Base-by-base conservation (phyloP, 2,888 invertebrate genomes). In the Nowickia ferox region DNA sequence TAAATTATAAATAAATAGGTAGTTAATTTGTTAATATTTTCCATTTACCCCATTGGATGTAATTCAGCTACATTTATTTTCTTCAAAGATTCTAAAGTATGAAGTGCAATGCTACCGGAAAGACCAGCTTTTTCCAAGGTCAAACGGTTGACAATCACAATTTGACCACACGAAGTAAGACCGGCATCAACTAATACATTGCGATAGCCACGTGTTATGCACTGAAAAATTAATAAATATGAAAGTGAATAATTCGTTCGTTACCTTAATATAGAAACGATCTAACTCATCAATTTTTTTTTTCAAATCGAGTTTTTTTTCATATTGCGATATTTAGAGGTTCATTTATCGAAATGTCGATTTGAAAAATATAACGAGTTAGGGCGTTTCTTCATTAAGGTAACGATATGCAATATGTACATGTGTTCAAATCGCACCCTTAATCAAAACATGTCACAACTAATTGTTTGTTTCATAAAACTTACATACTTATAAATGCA, bases 111-210 rank as follows among this genome's bases (percentile, higher is more conserved):
- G 76, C 89, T 89, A 5, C 89, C 90, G n/a, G 87, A 87, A 10
- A 92, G 88, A 8, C 91, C 91, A 9, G 91, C 92, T 40, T 91
- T 92, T 82, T 92, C 91, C 57, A 93, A 83, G 6, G 92, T 92
- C 48, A 89, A 84, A 19, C 91, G 91, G 84, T 91, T 90, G 17
- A 91, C 88, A 51, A 93, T 89, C 0, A 93, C 92, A 63, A 93
- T 89, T 89, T 93, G 91, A 17, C 92, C 92, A 87, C 92, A 92
- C 19, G 90, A 87, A 2, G 93, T 93, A 22, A 93, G 88, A 13
- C 90, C 90, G 81, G 92, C 91, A 88, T 93, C 93, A 22, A 93
- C 87, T 5, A 93, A 89, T 66, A 93, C 90, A 87, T 92, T 92
- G 3, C 92, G 90, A 87, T 92, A 93, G 17, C 92, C 92, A 84